Base-by-base conservation (phyloP, 2,113 vertebrate species). In the Malurus cyaneus region DNA sequence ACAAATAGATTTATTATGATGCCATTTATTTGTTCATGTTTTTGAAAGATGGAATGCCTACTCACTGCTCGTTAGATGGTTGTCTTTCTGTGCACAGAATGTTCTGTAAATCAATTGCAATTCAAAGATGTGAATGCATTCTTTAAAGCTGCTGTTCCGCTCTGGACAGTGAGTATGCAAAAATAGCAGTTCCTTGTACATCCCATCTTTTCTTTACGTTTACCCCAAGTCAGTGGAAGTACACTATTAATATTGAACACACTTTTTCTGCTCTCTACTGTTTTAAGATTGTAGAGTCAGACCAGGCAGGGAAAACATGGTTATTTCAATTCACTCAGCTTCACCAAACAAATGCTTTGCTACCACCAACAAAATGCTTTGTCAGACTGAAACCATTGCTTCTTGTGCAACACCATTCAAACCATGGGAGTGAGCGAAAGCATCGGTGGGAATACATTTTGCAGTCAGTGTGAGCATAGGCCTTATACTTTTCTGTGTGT, bases 31-130 rank as follows among this genome's bases (percentile, higher is more conserved):
- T 72, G 71, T 42, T 87, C 46, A 46, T 82, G 52, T 76, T 93
- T 96, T 88, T 81, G 59, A 92, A 78, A 81, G 80, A 49, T 44
- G 86, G 79, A 95, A 91, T 66, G 47, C 41, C 53, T 70, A 12
- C 52, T 85, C 70, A 79, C 61, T 86, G 66, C 90, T 95, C 62
- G 70, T 60, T 86, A 93, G 87, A 71, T 64, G 78, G 62, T 64
- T 76, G 25, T 66, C 52, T 84, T 87, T 79, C 69, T 70, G 14
- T 29, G 73, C 44, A 80, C 41, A 61, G 62, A n/a, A 64, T 72
- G 52, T 88, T 92, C 86, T 80, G 62, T 64, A 71, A 80, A 76
- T 86, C 66, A n/a, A 86, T 77, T 57, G 53, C 36, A 49, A 86
- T 90, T 80, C 76, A 80, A 90, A 92, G 59, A 77, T 46, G 53